Base-by-base conservation (phyloP, 2,113 vertebrate species). In the Micronycteris hirsuta region DNA sequence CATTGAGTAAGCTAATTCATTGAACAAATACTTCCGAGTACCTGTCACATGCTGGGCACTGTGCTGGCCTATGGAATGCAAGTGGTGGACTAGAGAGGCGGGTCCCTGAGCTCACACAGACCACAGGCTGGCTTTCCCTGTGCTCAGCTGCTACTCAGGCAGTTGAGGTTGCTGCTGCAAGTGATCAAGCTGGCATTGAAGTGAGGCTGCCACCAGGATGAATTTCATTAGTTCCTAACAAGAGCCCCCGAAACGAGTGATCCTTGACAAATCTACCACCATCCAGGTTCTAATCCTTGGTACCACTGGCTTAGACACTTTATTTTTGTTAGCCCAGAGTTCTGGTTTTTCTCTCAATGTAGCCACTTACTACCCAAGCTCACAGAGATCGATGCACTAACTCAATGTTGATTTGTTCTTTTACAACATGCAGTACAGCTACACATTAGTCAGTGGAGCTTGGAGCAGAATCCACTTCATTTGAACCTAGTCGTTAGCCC, bases 321-420 rank as follows among this genome's bases (percentile, higher is more conserved):
- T 70, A 83, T 84, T 97, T 80, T 96, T 65, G n/a, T 93, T 68
- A 89, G 47, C 19, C 70, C 16, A 89, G 56, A 89, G 86, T n/a
- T 36, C 24, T 86, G 36, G 2, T 24, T 96, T 61, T 81, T 81
- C 38, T 74, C 43, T 94, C 47, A 52, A 7, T 26, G 17, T 82
- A 88, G 49, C 86, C 12, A 14, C 74, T 85, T 20, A 77, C 45
- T 54, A 58, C 70, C 28, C 82, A 73, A 86, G 26, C 36, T 82
- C 43, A 67, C 11, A 0, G 77, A 56, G 38, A 94, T 45, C 43
- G 56, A 77, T 20, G 9, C 19, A 54, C 19, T 67, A 80, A 56
- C 31, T 63, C 77, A 54, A 22, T 54, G 47, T 17, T 71, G 70
- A 85, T 26, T 80, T 43, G 31, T 65, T 54, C 24, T 76, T 70